Base-by-base conservation (phyloP, 2,888 invertebrate genomes). In the Lepetodrilus schrolli region DNA sequence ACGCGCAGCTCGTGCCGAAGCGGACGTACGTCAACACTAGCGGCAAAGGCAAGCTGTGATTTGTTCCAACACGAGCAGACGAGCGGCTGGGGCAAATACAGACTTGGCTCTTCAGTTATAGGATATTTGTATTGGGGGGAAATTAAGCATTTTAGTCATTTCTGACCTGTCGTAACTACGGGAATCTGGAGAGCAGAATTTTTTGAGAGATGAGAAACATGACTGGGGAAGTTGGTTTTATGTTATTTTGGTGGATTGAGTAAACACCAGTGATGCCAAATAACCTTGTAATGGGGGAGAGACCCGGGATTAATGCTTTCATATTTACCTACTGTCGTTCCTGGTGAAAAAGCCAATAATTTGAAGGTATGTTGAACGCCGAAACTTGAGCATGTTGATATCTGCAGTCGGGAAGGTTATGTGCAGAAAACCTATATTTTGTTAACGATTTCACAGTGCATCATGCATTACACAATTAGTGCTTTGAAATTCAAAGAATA, bases 71-170 rank as follows among this genome's bases (percentile, higher is more conserved):
- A 17, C 17, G 58, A 17, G 30, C 30, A 30, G 30, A 7, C 17
- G 58, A n/a, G 58, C 34, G 30, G 58, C 23, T 8, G 34, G 58
- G 34, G 30, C 58, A 58, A 58, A 58, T 30, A 58, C 30, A 58
- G 30, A 30, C 58, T 30, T 58, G 58, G 34, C 58, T 30, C n/a
- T 58, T 30, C 30, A 58, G 34, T 17, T 30, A 58, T 58, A 34
- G 34, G 23, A 13, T 58, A 58, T 58, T 58, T 58, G 58, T 34
- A 58, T 30, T 30, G 26, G 58, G 26, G 58, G 34, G 34, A 58
- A 58, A 30, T 58, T 23, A 13, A 34, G 30, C 58, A 58, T 58
- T 58, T 58, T 23, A 58, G 30, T 58, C 58, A 58, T 58, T 58
- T 58, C 34, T 58, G 58, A 34, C 7, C 34, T 30, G 58, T 58